Evolutionary conservation across 2,888 invertebrate species (phyloP).

Genomic region (Emesis russula): DNA sequence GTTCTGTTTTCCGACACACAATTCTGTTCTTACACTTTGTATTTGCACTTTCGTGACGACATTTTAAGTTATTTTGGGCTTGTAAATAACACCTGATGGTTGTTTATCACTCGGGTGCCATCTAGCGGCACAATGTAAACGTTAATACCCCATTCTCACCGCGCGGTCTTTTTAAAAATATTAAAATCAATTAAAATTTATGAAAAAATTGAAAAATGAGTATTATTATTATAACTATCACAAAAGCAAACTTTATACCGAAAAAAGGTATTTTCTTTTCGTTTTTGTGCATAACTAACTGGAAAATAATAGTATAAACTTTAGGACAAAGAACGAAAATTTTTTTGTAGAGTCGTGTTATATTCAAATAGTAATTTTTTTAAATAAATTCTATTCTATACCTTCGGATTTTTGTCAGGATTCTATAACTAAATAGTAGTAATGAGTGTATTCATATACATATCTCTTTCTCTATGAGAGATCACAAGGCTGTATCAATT

Average conservation of each 20-base stretch:
- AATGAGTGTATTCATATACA: too few relatives aligned
- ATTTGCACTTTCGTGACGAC: constrained; percentile 76
- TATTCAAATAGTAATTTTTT: too few relatives aligned
- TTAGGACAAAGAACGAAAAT: constrained; percentile 60
- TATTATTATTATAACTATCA: constrained; percentile 70
- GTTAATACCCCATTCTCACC: constrained; percentile 74
- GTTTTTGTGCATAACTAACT: constrained; percentile 67
- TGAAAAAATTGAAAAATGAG: constrained; percentile 63
- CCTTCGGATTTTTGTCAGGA: too few relatives aligned
- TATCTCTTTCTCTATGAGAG: too few relatives aligned
- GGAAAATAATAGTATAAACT: constrained; percentile 38
- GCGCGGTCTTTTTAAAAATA: constrained; percentile 73
- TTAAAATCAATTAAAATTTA: constrained; percentile 70
- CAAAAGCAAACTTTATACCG: constrained; percentile 68
- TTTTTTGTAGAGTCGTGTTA: constrained; percentile 63
- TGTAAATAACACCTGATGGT: constrained; percentile 79
- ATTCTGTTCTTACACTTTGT: constrained; percentile 3
- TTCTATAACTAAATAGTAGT: too few relatives aligned
- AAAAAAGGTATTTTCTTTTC: constrained; percentile 63
- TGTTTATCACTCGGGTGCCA: constrained; percentile 80
- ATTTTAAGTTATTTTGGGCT: constrained; percentile 72
- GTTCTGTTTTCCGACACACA: too few relatives aligned
- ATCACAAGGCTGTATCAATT: too few relatives aligned
- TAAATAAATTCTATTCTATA: too few relatives aligned
- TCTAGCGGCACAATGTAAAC: constrained; percentile 80